phyloP scores from a whole-genome alignment of 2,888 invertebrate genomes.

The Eupithecia dodoneata region DNA sequence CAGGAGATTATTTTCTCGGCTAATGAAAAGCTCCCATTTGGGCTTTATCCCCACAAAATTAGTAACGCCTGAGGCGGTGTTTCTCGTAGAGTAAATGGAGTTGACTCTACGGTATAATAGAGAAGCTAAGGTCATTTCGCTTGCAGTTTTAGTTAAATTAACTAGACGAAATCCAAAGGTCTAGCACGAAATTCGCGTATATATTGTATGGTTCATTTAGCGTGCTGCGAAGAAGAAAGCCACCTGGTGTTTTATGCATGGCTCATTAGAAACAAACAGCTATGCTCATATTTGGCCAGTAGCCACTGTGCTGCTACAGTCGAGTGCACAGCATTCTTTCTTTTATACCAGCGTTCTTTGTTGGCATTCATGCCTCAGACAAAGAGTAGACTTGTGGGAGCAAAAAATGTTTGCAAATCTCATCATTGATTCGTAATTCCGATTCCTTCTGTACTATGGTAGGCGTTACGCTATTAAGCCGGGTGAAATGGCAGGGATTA shows the following conservation, averaged over 20 bases:
- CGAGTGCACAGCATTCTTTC: conserved; percentile 26
- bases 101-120: not conserved
- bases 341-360: conserved; percentile 31
- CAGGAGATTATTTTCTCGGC: conserved; percentile 8
- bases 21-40: conserved; percentile 20
- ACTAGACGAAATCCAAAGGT: not conserved
- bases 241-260: conserved; percentile 2
- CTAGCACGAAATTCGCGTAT: not conserved
- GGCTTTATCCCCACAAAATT: not conserved
- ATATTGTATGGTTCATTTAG: not conserved
- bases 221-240: not conserved
- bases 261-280: conserved; percentile 30
- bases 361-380: conserved; percentile 33
- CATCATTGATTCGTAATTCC: conserved; percentile 31
- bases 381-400: conserved; percentile 23
- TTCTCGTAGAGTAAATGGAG: not conserved
- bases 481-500: conserved; percentile 10
- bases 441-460: conserved; percentile 18
- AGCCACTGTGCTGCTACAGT: conserved; percentile 25
- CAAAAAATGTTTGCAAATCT: conserved; percentile 38
- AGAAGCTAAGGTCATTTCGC: not conserved
- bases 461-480: conserved; percentile 21
- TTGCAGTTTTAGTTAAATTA: not conserved
- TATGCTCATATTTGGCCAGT: conserved; percentile 26
- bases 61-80: not conserved